phyloP scores from a whole-genome alignment of 2,797 vertebrate species.

The Molothrus ater region DNA sequence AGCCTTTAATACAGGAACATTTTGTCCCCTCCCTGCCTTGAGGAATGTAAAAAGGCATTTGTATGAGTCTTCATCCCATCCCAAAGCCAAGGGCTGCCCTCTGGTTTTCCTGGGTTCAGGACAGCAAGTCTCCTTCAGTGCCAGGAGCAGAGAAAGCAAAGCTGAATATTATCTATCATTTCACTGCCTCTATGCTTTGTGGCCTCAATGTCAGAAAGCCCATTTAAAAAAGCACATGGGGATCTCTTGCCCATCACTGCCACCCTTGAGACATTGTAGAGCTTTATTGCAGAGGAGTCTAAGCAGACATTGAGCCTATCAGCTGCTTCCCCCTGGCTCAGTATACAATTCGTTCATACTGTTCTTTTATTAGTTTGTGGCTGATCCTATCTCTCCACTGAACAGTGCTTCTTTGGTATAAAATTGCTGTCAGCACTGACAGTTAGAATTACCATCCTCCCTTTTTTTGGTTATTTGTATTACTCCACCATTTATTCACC shows the following conservation, averaged over 20 bases:
- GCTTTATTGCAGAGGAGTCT: not conserved
- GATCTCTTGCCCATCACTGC: not conserved
- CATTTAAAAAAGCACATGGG: not conserved
- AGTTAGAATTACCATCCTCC: not conserved
- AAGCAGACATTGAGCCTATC: not conserved
- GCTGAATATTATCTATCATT: not conserved
- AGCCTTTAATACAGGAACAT: not conserved
- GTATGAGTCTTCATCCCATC: not conserved
- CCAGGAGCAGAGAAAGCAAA: not conserved
- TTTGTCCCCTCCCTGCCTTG: not conserved
- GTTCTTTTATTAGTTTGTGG: constrained; percentile 8
- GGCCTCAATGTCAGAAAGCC: not conserved
- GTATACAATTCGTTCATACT: not conserved
- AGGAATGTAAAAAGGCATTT: not conserved
- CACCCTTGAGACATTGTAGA: not conserved
- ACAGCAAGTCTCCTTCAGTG: not conserved
- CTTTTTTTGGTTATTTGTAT: not conserved
- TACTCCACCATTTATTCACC: not conserved
- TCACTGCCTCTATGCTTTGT: not conserved
- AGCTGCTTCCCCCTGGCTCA: not conserved
- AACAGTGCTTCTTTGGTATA: not conserved
- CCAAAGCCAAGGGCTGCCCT: not conserved
- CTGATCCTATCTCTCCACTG: not conserved
- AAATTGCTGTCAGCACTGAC: not conserved
- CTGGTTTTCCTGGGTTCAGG: not conserved